These are phyloP conservation scores for Papilio dardanus DNA, from an alignment of 1,140 invertebrate genomes.

Conservation along the genomic window DNA sequence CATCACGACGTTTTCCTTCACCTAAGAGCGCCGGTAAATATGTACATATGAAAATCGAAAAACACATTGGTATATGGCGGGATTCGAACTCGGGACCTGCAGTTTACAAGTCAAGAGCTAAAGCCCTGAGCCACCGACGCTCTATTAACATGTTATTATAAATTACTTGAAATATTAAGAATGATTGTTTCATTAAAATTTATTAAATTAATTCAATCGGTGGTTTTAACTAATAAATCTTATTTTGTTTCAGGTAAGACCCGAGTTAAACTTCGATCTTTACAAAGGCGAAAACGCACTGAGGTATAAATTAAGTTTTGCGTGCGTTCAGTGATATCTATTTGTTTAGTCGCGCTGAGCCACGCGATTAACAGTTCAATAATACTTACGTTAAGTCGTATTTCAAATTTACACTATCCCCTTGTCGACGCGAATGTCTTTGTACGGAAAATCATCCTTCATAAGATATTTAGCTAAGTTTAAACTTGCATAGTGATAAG, in stretches of 20 bases:
- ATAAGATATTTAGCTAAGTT: neutral
- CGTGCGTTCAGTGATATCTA: conserved; percentile 39
- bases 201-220: neutral
- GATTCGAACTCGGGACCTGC: too few relatives aligned
- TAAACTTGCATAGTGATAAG: neutral
- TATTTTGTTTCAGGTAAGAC: conserved; percentile 23
- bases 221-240: conserved; percentile 11
- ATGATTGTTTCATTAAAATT: neutral
- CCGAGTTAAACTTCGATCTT: conserved; percentile 19
- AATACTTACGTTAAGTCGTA: conserved; percentile 69
- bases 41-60: too few relatives aligned
- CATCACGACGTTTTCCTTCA: too few relatives aligned
- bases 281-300: conserved; percentile 14
- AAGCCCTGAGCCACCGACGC: too few relatives aligned
- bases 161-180: neutral
- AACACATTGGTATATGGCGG: too few relatives aligned
- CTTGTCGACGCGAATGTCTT: conserved; percentile 54
- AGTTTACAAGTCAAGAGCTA: too few relatives aligned
- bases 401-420: conserved; percentile 64
- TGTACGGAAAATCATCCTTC: conserved; percentile 66
- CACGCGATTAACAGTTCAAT: conserved; percentile 70
- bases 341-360: conserved; percentile 63
- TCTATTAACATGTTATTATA: neutral
- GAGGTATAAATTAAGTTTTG: conserved; percentile 10
- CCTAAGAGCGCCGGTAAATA: too few relatives aligned